Evolutionary conservation across 1,140 invertebrate species (phyloP).

Genomic region (Scaptomyza montana): DNA sequence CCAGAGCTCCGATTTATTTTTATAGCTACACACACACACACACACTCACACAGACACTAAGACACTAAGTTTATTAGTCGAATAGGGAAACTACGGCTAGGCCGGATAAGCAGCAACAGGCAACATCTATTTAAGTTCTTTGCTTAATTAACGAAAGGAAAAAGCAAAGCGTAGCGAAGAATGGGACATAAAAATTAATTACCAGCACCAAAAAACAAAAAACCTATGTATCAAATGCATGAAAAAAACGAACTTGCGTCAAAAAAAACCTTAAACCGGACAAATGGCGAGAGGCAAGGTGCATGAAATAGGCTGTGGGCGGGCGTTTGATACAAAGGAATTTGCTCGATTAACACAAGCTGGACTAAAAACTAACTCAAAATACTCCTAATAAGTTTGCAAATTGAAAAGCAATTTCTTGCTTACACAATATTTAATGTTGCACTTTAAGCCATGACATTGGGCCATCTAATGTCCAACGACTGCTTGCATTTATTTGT

Average conservation of each 20-base stretch:
- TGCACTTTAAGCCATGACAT: background rate
- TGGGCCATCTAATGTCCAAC: background rate
- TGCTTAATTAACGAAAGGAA: constrained; percentile 75
- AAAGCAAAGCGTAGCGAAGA: constrained; percentile 66
- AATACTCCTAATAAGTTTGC: too few relatives aligned
- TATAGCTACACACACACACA: constrained; percentile 32
- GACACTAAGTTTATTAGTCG: background rate
- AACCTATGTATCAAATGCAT: constrained; percentile 48
- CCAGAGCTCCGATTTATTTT: constrained; percentile 24
- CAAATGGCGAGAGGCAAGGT: background rate
- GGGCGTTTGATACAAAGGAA: constrained; percentile 8
- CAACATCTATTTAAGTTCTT: constrained; percentile 63
- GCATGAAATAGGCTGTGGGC: constrained; percentile 14
- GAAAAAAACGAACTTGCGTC: constrained; percentile 5
- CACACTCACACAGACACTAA: constrained; percentile 16
- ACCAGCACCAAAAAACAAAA: constrained; percentile 44
- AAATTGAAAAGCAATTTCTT: too few relatives aligned
- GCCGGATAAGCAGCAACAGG: constrained; percentile 42
- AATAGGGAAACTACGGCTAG: constrained; percentile 31
- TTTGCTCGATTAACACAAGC: too few relatives aligned
- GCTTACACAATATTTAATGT: background rate
- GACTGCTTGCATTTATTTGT: background rate
- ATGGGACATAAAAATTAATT: constrained; percentile 78
- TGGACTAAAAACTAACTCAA: too few relatives aligned
- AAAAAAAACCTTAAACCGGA: background rate